Conservation (phyloP, 23 tunicate species). For the Styela plicata region DNA sequence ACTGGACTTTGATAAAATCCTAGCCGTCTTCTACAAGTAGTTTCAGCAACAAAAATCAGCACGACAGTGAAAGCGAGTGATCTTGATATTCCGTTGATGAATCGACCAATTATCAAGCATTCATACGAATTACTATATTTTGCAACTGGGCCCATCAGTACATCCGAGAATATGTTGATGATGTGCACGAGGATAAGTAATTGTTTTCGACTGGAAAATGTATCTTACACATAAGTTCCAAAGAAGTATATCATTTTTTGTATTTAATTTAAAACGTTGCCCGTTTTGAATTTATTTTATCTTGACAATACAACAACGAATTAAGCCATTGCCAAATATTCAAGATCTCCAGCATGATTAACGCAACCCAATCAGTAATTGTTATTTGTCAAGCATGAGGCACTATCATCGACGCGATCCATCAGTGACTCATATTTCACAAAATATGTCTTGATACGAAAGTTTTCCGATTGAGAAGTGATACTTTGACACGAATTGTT, state of each 20-base stretch:
- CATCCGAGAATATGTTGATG: not conserved
- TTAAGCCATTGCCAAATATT: no score
- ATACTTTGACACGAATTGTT: no score
- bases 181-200: not conserved
- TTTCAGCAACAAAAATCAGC: not conserved
- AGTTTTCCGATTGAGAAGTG: no score
- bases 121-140: constrained; percentile 5
- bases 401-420: no score
- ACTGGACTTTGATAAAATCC: constrained; percentile 16
- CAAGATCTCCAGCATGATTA: no score
- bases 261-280: not conserved
- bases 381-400: no score
- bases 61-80: not conserved
- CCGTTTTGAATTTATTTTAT: not conserved
- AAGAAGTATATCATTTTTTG: no score
- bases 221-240: no score
- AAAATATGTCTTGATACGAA: no score
- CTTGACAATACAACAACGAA: no score
- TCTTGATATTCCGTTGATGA: constrained; percentile 8
- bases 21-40: constrained; percentile 6
- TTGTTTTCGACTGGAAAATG: not conserved
- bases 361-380: no score
- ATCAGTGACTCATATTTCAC: no score
- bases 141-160: constrained; percentile 12
- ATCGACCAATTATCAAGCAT: not conserved